Evolutionary conservation across 2,888 invertebrate species (phyloP), one percentile per base, ranked within the genome.

Genomic region (Polydesmus complanatus): DNA sequence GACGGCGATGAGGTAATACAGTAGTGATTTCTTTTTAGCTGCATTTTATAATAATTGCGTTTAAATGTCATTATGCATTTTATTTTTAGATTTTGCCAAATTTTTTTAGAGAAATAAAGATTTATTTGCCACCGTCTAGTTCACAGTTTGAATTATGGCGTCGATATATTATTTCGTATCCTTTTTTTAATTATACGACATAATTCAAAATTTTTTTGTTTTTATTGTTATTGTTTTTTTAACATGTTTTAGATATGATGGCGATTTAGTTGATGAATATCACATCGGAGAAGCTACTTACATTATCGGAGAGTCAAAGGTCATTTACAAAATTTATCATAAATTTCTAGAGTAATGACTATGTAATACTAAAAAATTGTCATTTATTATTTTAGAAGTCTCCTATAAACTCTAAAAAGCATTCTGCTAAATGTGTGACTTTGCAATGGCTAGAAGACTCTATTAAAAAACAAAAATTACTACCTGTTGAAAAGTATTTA

Each of bases 111-210:
- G 61, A 52, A 23, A 26, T 52, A 11, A 2, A 23, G 5, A 51
- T 61, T 2, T 61, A 51, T 37, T n/a, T 57, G 3, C 25, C 56
- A 21, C 56, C 50, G 22, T 21, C 21, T 11, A 18, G 19, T 2
- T n/a, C 23, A 11, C 22, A 61, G n/a, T 57, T 25, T 21, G 61
- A 61, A 22, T 26, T 57, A 2, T 27, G 47, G 27, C 26, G 27
- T 27, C 56, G 61, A 23, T 57, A 61, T 49, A 57, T 61, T 19
- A 27, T 61, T 3, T 48, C 61, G 61, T 61, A 61, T 61, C 61
- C 61, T 61, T 61, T 61, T 23, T 37, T 37, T 47, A 14, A 51
- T 51, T 51, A 14, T 21, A 51, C 19, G 51, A 11, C 8, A 51
- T 21, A 51, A 51, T 14, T 51, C 5, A 8, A 51, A 51, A 51